Conservation (phyloP, 2,797 vertebrate genomes). For the Falco concolor region DNA sequence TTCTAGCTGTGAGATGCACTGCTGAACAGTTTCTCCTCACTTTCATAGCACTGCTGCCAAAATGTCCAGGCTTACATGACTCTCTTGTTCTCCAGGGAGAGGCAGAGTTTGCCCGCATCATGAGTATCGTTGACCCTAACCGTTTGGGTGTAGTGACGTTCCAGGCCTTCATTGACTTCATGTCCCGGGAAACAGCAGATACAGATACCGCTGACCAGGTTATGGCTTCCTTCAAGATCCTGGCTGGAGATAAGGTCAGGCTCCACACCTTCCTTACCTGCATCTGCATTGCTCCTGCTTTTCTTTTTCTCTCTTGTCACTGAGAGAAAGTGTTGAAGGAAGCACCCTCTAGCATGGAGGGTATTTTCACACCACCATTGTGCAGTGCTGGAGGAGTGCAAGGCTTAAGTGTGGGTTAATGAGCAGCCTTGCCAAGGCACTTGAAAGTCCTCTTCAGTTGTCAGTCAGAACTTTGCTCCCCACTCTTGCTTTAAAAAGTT, state of each 20-base stretch:
- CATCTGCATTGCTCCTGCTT: not conserved
- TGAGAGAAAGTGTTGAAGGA: not conserved
- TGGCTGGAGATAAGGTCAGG: slow-evolving; percentile 95
- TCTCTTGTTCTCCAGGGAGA: slow-evolving; percentile 83
- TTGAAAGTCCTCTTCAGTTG: not conserved
- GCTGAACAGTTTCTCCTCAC: not conserved
- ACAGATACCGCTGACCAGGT: slow-evolving; percentile 98
- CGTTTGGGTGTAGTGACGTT: slow-evolving; percentile 92
- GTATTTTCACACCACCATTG: not conserved
- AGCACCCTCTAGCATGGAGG: not conserved
- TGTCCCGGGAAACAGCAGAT: slow-evolving; percentile 96
- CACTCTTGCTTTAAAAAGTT: slow-evolving; percentile 18
- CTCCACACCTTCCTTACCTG: not conserved
- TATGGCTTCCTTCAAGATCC: slow-evolving; percentile 97
- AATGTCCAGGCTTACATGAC: not conserved
- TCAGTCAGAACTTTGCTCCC: slow-evolving; percentile 24
- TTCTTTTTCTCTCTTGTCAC: not conserved
- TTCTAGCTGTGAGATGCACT: not conserved
- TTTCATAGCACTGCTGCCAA: not conserved
- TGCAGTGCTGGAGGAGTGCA: not conserved
- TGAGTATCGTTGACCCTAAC: slow-evolving; percentile 98
- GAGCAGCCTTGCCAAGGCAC: not conserved
- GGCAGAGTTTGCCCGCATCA: slow-evolving; percentile 96
- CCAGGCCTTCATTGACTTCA: slow-evolving; percentile 99
- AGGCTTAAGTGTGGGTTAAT: not conserved